Evolutionary conservation across 2,113 vertebrate species (phyloP).

Genomic region (Parus major): DNA sequence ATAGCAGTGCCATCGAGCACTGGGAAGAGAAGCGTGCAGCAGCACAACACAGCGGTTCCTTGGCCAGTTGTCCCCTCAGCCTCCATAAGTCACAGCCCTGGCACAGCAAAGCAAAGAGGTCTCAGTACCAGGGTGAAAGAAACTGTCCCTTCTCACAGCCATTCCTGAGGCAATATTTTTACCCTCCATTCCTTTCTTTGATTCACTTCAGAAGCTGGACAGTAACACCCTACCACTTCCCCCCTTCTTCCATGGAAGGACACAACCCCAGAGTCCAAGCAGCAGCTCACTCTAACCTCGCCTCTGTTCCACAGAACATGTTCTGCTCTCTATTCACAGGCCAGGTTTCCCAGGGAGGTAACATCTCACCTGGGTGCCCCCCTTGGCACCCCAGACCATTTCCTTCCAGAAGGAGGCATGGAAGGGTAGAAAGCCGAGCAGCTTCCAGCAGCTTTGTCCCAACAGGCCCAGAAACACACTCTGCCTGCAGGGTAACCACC

Average conservation of each 20-base stretch:
- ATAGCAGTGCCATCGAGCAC: background rate
- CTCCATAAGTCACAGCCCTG: background rate
- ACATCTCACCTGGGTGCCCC: background rate
- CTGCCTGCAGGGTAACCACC: background rate
- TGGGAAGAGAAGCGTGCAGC: background rate
- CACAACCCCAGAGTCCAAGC: background rate
- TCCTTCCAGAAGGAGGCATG: background rate
- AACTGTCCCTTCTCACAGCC: background rate
- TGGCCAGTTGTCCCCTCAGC: background rate
- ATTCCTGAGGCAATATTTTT: background rate
- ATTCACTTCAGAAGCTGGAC: background rate
- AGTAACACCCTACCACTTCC: rapidly evolving
- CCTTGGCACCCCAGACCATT: too few species aligned
- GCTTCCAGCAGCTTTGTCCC: background rate
- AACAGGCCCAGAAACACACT: background rate
- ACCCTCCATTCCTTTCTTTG: background rate
- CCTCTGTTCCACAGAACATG: rapidly evolving
- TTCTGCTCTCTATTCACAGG: background rate
- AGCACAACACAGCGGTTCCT: background rate
- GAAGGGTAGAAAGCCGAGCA: rapidly evolving
- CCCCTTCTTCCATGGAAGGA: background rate
- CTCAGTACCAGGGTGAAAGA: background rate
- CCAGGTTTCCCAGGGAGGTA: background rate
- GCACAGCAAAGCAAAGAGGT: background rate
- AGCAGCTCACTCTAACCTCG: background rate